Conservation (phyloP, 2,113 vertebrate species). For the Lagopus muta region DNA sequence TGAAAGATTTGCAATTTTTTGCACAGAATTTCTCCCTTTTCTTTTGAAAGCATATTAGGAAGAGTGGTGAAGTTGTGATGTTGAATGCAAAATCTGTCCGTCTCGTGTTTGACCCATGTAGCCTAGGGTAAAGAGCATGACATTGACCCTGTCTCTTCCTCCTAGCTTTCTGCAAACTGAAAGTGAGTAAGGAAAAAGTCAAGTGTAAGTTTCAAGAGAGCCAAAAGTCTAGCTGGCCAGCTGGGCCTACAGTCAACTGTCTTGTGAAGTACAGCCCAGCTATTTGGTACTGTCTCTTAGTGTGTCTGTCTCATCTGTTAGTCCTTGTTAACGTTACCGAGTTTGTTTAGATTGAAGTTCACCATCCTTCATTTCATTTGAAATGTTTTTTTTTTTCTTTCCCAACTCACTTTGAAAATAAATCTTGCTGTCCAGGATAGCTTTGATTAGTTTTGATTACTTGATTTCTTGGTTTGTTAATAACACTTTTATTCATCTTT, state of each 20-base stretch:
- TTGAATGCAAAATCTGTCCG: background rate
- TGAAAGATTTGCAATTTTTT: background rate
- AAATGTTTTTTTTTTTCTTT: background rate
- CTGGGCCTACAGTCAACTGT: conserved; percentile 9
- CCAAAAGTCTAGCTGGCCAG: background rate
- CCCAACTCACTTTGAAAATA: background rate
- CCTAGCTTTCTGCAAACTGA: conserved; percentile 2
- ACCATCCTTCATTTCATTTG: background rate
- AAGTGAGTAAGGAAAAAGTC: conserved; percentile 2
- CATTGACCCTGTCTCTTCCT: conserved; percentile 13
- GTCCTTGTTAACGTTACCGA: background rate
- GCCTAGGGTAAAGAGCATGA: background rate
- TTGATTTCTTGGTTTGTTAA: background rate
- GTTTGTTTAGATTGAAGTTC: background rate
- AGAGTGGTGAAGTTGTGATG: background rate
- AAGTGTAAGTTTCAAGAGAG: background rate
- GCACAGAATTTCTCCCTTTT: background rate
- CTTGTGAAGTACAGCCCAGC: conserved; percentile 10
- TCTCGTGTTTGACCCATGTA: background rate
- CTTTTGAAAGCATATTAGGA: background rate
- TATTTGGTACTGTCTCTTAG: background rate
- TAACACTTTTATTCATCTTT: background rate
- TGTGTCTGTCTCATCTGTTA: conserved; percentile 3
- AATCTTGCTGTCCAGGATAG: background rate
- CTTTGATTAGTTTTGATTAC: background rate